These are phyloP conservation scores for Steinernema carpocapsae DNA, from an alignment of 2,888 invertebrate species.

Conservation along the genomic window DNA sequence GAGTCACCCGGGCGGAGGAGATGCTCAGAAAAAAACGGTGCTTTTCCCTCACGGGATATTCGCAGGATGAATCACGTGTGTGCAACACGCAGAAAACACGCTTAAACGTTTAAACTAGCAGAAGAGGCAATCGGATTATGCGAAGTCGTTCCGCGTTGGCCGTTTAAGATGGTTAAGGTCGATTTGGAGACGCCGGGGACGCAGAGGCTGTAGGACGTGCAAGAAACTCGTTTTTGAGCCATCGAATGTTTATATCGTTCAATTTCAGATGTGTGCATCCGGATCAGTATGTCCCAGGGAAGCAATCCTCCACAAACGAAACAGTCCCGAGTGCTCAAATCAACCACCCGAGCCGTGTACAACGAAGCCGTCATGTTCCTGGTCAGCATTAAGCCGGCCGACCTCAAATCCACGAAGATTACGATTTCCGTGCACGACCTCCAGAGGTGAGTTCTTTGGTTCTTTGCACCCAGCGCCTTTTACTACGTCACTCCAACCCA, in stretches of 20 bases:
- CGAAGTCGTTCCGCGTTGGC: too few species aligned
- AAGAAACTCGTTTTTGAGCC: background rate
- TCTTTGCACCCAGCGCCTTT: background rate
- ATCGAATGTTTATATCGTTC: too few species aligned
- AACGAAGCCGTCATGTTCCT: slow-evolving; percentile 68
- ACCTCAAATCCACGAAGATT: slow-evolving; percentile 69
- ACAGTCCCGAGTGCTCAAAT: slow-evolving; percentile 66
- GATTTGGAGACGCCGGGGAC: background rate
- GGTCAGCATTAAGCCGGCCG: slow-evolving; percentile 68
- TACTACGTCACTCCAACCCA: background rate
- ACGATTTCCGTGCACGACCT: slow-evolving; percentile 68
- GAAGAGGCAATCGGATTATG: too few species aligned
- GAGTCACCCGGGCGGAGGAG: too few species aligned
- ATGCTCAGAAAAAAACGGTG: too few species aligned
- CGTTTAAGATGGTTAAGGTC: background rate
- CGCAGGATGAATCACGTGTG: too few species aligned
- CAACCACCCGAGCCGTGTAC: slow-evolving; percentile 54
- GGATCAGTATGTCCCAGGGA: slow-evolving; percentile 69
- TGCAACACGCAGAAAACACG: too few species aligned
- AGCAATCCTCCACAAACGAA: slow-evolving; percentile 58
- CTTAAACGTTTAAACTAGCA: too few species aligned
- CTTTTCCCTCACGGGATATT: too few species aligned
- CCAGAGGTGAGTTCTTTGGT: slow-evolving; percentile 51
- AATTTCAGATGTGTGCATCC: slow-evolving; percentile 71
- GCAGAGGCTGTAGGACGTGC: background rate